Base-by-base conservation (phyloP, 1,140 invertebrate species). In the Atta cephalotes region DNA sequence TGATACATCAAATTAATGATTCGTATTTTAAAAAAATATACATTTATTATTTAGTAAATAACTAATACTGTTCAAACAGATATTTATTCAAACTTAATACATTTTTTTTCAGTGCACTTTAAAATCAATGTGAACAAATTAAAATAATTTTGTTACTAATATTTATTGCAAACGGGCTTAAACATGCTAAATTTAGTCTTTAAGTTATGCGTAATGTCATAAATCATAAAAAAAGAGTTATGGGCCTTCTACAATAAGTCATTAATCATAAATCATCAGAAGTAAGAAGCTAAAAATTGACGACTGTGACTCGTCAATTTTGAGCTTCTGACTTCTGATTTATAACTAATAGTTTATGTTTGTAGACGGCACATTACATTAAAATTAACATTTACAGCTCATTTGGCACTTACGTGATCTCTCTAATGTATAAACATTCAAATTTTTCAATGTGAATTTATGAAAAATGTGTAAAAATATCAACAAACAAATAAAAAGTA, bases 171-270 rank as follows among this genome's bases (percentile, higher is more conserved):
- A 79, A 65, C 25, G n/a, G 12, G 0, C n/a, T 5, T n/a, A 31
- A 58, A 49, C 4, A 39, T 0, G 39, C 1, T 14, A 25, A 62
- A 45, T 31, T 56, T 56, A 60, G 3, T 76, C 14, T 31, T 25
- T 58, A 35, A 0, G 10, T n/a, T 7, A 28, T 77, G 45, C 66
- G 2, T 35, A 66, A 39, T 21, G 56, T 10, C 21, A 16, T n/a
- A 68, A 53, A 80, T 53, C n/a, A 0, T 70, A 39, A 58, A 81
- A 70, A 45, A 14, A 80, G 49, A 28, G 28, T 28, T 28, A 28
- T 28, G 28, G 1, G 28, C 28, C 28, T 28, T 28, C 2, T 28
- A 28, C 28, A 28, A 28, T 28, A 28, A 28, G 28, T 1, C 28
- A 28, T 28, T 28, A 28, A 2, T 28, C 28, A 28, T 28, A 28